Evolutionary conservation across 2,113 vertebrate genomes (phyloP).

Genomic region (human (Homo sapiens)): GRCh38 chrX:44178501-44179000

Average conservation of each 20-base stretch:
- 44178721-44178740: neutral
- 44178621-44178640: constrained; percentile 25
- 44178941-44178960: neutral
- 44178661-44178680: neutral
- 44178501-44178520: constrained; percentile 89
- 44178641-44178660: constrained; percentile 22
- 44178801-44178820: constrained; percentile 35
- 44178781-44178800: constrained; percentile 36
- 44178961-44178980: constrained; percentile 17
- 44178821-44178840: neutral
- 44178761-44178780: constrained; percentile 27
- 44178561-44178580: constrained; percentile 82
- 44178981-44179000: constrained; percentile 24
- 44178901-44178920: constrained; percentile 44
- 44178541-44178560: constrained; percentile 82
- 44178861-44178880: constrained; percentile 26
- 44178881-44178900: constrained; percentile 37
- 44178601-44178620: constrained; percentile 38
- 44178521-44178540: constrained; percentile 88
- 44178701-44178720: constrained; percentile 30
- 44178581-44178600: constrained; percentile 25
- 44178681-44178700: neutral
- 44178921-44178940: constrained; percentile 49
- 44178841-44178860: constrained; percentile 4
- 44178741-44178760: constrained; percentile 5